Evolutionary conservation across 2,888 invertebrate genomes (phyloP).

Genomic region (Apamea anceps): DNA sequence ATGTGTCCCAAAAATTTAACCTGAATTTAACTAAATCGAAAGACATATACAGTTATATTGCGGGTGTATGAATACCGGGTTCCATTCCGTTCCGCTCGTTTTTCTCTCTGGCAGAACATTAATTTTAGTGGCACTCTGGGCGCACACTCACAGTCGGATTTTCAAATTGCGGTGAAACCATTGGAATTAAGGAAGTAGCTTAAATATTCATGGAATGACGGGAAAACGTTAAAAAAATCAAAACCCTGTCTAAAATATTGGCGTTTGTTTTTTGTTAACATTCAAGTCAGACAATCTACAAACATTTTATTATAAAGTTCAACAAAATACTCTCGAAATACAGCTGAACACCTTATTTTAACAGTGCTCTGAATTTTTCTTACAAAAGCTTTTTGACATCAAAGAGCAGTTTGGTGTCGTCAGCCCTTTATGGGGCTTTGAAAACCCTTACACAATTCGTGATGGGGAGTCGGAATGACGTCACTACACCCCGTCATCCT

Average conservation of each 20-base stretch:
- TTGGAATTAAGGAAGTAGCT: conserved; percentile 77
- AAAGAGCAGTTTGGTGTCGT: conserved; percentile 51
- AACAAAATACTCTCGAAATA: conserved; percentile 29
- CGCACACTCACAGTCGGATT: conserved; percentile 80
- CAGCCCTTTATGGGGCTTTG: conserved; percentile 41
- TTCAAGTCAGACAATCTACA: neutral
- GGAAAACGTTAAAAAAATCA: conserved; percentile 49
- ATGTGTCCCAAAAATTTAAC: conserved; percentile 64
- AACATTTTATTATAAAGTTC: neutral
- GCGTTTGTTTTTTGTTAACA: conserved; percentile 22
- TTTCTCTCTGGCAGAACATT: conserved; percentile 89
- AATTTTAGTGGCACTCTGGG: conserved; percentile 88
- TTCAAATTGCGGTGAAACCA: conserved; percentile 85
- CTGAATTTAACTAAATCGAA: conserved; percentile 75
- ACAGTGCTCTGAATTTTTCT: conserved; percentile 33
- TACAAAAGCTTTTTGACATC: conserved; percentile 50
- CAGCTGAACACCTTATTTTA: conserved; percentile 34
- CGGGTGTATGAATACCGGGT: conserved; percentile 73
- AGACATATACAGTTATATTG: conserved; percentile 66
- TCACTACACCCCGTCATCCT: conserved; percentile 16
- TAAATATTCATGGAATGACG: conserved; percentile 73
- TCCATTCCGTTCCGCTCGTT: conserved; percentile 83
- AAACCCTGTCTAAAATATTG: conserved; percentile 18
- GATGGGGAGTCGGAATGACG: conserved; percentile 25
- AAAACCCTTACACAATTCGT: conserved; percentile 46